Evolutionary conservation across 2,888 invertebrate genomes (phyloP), one percentile per base, ranked within the genome.

Genomic region (Cerastoderma edule): DNA sequence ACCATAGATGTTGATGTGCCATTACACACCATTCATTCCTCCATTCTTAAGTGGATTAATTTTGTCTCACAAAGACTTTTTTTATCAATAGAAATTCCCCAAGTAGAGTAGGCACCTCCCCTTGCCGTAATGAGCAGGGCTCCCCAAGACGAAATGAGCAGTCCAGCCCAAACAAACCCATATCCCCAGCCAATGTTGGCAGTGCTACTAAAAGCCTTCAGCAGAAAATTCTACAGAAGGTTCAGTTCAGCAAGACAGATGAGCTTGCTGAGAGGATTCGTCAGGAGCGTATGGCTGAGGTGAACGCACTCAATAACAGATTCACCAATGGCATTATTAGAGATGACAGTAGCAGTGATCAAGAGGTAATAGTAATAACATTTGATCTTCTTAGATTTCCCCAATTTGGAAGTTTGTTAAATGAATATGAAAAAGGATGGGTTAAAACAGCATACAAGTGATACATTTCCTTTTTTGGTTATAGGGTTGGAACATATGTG

Each of bases 261-360:
- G 87, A 90, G 56, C 80, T 91, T 54, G 91, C 90, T 35, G 89
- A 89, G 39, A 90, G 90, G 70, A 80, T 89, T n/a, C 84, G 89
- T 10, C 87, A 89, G 32, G 90, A 92, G 65, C 85, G 92, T 44
- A 87, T 92, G 88, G 89, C 88, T 5, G 93, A 93, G 67, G 87
- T 93, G 74, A 87, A 88, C 28, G 83, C 86, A 22, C 86, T 93
- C 19, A 85, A 91, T 72, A 92, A 91, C 78, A 84, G 92, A 22
- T 93, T 91, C 89, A 88, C 89, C 68, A 87, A 91, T 74, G 91
- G 91, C 24, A 83, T 89, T 8, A 73, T 88, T 13, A 87, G 60
- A 28, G 60, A 60, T 39, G 60, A 60, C 10, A 60, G 60, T 35
- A 60, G 60, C 39, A 60, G 60, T 39, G 60, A 60, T 39, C 39